These are phyloP conservation scores for Musca vetustissima DNA, from an alignment of 1,140 invertebrate species.

Conservation along the genomic window DNA sequence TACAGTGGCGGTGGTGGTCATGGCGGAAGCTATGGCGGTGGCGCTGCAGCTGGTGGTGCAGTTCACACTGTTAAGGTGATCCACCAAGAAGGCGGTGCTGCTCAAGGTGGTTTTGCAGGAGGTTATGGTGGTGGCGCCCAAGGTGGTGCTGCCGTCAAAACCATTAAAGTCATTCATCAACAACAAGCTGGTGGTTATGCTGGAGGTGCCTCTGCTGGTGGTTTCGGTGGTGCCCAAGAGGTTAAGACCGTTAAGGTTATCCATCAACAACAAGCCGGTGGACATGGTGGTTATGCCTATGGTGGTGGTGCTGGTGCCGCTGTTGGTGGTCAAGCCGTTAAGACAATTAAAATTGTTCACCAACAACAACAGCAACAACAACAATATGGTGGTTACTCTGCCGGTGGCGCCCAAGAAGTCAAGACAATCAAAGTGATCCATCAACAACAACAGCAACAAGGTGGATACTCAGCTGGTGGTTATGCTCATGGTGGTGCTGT, in stretches of 20 bases:
- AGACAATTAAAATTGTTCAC: too few species aligned
- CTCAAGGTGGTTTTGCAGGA: slow-evolving; percentile 4
- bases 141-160: slow-evolving; percentile 16
- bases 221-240: slow-evolving; percentile 29
- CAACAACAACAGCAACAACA: too few species aligned
- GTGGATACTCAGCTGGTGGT: slow-evolving; percentile 5
- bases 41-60: slow-evolving; percentile 25
- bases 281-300: slow-evolving; percentile 24
- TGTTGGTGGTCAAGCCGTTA: slow-evolving; percentile 31
- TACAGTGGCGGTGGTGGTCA: neutral
- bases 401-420: slow-evolving; percentile 33
- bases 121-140: neutral
- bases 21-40: neutral
- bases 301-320: slow-evolving; percentile 32
- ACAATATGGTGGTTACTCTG: neutral
- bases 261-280: neutral
- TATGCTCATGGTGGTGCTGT: slow-evolving; percentile 31
- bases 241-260: slow-evolving; percentile 26
- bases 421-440: slow-evolving; percentile 45
- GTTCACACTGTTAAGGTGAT: slow-evolving; percentile 26
- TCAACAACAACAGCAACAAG: neutral
- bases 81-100: slow-evolving; percentile 16
- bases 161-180: slow-evolving; percentile 30
- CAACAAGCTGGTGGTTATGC: slow-evolving; percentile 32
- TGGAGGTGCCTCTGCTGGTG: slow-evolving; percentile 17